A percentile compares a stretch with the other conserved stretches of the same genome.
phyloP scores from a whole-genome alignment of 1,140 invertebrate genomes.

The Bombus breviceps region DNA sequence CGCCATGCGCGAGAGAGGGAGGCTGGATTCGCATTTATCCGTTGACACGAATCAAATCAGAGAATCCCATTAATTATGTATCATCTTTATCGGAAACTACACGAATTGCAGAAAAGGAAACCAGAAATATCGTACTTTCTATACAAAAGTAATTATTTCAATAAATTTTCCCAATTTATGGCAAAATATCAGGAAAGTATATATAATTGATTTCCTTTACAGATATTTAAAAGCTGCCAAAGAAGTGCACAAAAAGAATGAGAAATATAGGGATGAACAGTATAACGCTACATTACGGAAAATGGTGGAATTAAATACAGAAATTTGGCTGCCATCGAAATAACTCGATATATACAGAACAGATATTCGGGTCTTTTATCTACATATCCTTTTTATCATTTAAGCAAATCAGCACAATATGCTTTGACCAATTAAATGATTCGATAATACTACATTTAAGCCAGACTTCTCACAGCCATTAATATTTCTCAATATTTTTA shows the following conservation, averaged over 20 bases:
- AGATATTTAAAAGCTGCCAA: constrained; percentile 79
- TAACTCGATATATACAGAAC: constrained; percentile 56
- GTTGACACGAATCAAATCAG: constrained; percentile 62
- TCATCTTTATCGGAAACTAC: constrained; percentile 48
- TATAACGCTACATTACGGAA: constrained; percentile 76
- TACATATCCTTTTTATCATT: not conserved
- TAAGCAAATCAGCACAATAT: constrained; percentile 24
- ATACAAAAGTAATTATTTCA: constrained; percentile 75
- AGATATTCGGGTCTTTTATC: not conserved
- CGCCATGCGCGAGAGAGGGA: constrained; percentile 83
- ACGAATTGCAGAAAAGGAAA: constrained; percentile 73
- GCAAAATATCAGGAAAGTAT: not conserved
- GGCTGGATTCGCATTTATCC: constrained; percentile 86
- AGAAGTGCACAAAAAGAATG: constrained; percentile 77
- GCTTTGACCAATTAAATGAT: constrained; percentile 30
- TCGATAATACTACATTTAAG: not conserved
- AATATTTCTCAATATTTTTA: constrained; percentile 13
- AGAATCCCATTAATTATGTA: constrained; percentile 54
- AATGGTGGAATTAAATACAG: constrained; percentile 73
- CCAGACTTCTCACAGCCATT: not conserved
- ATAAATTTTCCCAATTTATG: not conserved
- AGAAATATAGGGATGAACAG: constrained; percentile 77
- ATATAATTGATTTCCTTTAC: constrained; percentile 11
- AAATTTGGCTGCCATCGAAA: constrained; percentile 81
- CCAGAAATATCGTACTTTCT: constrained; percentile 74